phyloP scores from a whole-genome alignment of 1,140 invertebrate species.

The Calycopis cecrops region DNA sequence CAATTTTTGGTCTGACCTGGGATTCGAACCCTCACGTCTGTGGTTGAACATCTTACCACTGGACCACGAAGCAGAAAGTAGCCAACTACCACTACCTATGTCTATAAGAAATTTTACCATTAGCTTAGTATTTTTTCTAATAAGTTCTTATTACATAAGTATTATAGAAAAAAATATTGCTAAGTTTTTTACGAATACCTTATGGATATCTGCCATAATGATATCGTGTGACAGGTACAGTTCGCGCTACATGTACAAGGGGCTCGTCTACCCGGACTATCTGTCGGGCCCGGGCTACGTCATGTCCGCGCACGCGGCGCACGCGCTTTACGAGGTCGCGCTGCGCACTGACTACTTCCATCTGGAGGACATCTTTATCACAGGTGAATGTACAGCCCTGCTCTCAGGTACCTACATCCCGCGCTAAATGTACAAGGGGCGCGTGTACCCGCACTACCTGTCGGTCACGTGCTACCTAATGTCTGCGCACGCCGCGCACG shows the following conservation, averaged over 20 bases:
- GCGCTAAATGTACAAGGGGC: constrained; percentile 84
- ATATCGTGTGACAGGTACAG: constrained; percentile 77
- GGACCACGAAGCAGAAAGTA: too few species aligned
- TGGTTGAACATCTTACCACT: too few species aligned
- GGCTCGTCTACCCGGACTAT: constrained; percentile 87
- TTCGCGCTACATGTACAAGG: constrained; percentile 86
- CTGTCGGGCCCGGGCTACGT: constrained; percentile 90
- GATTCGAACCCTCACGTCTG: too few species aligned
- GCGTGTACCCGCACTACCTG: constrained; percentile 87
- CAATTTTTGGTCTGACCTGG: too few species aligned
- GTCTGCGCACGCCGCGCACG: too few species aligned
- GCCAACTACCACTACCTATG: too few species aligned
- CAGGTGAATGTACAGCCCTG: constrained; percentile 78
- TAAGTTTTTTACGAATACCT: not conserved
- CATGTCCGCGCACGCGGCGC: constrained; percentile 82
- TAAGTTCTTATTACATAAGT: too few species aligned
- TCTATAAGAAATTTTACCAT: too few species aligned
- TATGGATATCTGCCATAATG: not conserved
- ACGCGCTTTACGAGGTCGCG: constrained; percentile 81
- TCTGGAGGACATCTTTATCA: constrained; percentile 91
- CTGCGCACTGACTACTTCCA: constrained; percentile 83
- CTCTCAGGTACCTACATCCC: constrained; percentile 83
- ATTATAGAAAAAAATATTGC: too few species aligned
- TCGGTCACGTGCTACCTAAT: constrained; percentile 91
- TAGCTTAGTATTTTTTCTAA: too few species aligned